A percentile compares a stretch with the other conserved stretches of the same genome.
Evolutionary conservation across 1,140 invertebrate species (phyloP).

Genomic region (Helicorthomorpha holstii): DNA sequence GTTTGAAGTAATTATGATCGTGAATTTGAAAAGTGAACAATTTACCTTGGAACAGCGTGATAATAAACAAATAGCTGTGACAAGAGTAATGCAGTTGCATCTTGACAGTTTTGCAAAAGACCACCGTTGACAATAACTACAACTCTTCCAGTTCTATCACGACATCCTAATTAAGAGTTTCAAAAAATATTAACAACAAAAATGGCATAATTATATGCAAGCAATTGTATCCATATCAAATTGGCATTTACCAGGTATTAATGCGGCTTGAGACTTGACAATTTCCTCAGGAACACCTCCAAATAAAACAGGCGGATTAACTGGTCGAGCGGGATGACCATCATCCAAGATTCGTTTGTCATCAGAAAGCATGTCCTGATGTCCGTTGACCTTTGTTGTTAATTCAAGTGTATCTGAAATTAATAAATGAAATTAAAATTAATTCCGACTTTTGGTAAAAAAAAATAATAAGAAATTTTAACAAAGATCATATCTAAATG

Average conservation of each 20-base stretch:
- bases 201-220: neutral
- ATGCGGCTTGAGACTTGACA: slow-evolving; percentile 8
- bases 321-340: neutral
- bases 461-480: too few relatives aligned
- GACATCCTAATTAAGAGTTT: slow-evolving; percentile 15
- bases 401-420: too few relatives aligned
- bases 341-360: neutral
- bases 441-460: too few relatives aligned
- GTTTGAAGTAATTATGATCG: too few relatives aligned
- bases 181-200: neutral
- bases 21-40: neutral
- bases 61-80: slow-evolving; percentile 21
- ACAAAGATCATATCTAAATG: too few relatives aligned
- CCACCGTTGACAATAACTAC: slow-evolving; percentile 19
- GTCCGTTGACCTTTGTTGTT: too few relatives aligned
- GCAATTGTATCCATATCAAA: neutral
- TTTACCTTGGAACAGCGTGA: slow-evolving; percentile 20
- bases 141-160: slow-evolving; percentile 16
- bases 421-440: too few relatives aligned
- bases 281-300: neutral
- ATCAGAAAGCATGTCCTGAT: too few relatives aligned
- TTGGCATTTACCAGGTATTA: slow-evolving; percentile 9
- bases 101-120: slow-evolving; percentile 16
- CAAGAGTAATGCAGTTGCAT: slow-evolving; percentile 17
- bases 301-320: neutral